phyloP scores from a whole-genome alignment of 64 coral and sea anemone species.

The Porites lutea region DNA sequence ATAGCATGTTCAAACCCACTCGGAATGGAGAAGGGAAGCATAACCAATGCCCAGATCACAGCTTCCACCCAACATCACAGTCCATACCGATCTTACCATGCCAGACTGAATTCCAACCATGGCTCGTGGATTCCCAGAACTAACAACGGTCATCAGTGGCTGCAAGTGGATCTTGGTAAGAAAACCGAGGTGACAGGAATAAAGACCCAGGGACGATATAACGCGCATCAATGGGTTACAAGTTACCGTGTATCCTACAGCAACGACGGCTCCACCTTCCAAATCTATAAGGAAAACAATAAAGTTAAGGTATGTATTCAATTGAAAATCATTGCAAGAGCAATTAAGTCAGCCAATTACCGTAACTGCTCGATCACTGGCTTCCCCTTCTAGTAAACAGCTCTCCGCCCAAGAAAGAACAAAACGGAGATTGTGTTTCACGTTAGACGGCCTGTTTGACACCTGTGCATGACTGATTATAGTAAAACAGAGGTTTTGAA shows the following conservation, averaged over 20 bases:
- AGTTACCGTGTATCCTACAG: conserved; percentile 5
- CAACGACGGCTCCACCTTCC: conserved; percentile 7
- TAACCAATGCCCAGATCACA: background rate
- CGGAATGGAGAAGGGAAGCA: background rate
- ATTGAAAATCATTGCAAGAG: background rate
- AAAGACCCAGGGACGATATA: conserved; percentile 8
- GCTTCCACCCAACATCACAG: background rate
- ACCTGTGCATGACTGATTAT: too few relatives aligned
- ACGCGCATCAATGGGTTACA: background rate
- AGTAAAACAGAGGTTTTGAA: too few relatives aligned
- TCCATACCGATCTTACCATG: background rate
- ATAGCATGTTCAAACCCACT: background rate
- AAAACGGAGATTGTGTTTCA: too few relatives aligned
- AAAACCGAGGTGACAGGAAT: background rate
- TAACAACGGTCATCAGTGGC: background rate
- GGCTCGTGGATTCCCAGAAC: background rate
- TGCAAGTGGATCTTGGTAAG: conserved; percentile 16
- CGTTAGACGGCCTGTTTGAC: too few relatives aligned
- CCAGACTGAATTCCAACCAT: background rate
- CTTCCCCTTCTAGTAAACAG: too few relatives aligned
- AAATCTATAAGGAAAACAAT: background rate
- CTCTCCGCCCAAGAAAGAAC: too few relatives aligned
- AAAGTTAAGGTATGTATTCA: background rate
- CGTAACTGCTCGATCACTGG: background rate
- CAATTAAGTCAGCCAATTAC: background rate